These are phyloP conservation scores for Cetoscarus ocellatus DNA, from an alignment of 2,797 vertebrate genomes.

Conservation along the genomic window DNA sequence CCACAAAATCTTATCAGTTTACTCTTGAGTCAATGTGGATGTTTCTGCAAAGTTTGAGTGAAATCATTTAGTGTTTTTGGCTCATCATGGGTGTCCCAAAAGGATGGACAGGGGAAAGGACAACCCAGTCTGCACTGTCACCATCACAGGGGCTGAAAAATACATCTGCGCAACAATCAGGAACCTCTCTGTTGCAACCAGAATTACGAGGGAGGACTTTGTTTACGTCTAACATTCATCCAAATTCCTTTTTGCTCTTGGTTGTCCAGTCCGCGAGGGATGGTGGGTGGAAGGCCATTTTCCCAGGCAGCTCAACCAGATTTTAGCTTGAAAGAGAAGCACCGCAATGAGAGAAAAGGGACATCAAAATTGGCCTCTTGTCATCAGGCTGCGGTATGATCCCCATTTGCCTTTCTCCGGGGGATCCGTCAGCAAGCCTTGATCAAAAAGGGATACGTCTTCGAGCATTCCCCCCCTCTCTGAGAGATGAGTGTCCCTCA, in stretches of 20 bases:
- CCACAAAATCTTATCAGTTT: too few relatives aligned
- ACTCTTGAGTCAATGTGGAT: too few relatives aligned
- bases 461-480: constrained; percentile 71
- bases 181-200: constrained; percentile 26
- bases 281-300: constrained; percentile 74
- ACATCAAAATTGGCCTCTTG: constrained; percentile 86
- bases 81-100: too few relatives aligned
- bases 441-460: constrained; percentile 87
- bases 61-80: too few relatives aligned
- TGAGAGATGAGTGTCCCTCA: constrained; percentile 85
- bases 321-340: constrained; percentile 81
- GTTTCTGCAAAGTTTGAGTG: too few relatives aligned
- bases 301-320: constrained; percentile 81
- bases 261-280: constrained; percentile 59
- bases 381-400: constrained; percentile 84
- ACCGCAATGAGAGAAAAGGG: constrained; percentile 81
- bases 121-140: too few relatives aligned
- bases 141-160: not conserved
- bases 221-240: constrained; percentile 57
- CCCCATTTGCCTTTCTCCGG: constrained; percentile 85
- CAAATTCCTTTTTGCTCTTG: constrained; percentile 50
- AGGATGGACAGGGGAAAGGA: too few relatives aligned
- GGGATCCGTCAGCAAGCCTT: constrained; percentile 84
- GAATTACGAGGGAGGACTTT: constrained; percentile 44
- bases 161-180: constrained; percentile 52